Conservation (phyloP, 37 sponge, comb jelly and placozoan species). For the Chondrilla cf. caribensis region DNA sequence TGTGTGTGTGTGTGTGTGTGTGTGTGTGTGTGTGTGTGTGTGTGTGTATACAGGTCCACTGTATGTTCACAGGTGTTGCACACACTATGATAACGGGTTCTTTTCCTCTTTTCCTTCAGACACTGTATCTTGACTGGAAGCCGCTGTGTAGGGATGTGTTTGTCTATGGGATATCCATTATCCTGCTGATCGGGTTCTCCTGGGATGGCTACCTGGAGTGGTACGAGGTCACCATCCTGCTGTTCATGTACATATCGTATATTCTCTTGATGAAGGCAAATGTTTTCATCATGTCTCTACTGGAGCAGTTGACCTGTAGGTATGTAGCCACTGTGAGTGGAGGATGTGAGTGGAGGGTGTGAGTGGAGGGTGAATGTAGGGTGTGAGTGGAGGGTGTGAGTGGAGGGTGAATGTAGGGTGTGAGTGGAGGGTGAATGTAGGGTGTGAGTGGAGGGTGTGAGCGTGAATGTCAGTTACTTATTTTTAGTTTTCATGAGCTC, state of each 20-base stretch:
- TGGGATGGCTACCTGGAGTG: conserved; percentile 73
- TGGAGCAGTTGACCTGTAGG: conserved; percentile 13
- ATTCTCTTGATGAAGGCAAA: conserved; percentile 75
- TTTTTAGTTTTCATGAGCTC: too few species aligned
- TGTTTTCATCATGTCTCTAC: neutral
- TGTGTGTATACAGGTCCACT: conserved; percentile 15
- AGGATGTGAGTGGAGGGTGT: too few species aligned
- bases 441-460: too few species aligned
- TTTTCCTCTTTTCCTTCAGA: too few species aligned
- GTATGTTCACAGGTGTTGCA: conserved; percentile 74
- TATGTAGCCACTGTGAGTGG: neutral
- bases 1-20: neutral
- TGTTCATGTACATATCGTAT: conserved; percentile 63
- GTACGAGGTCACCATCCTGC: conserved; percentile 68
- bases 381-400: too few species aligned
- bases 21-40: too few species aligned
- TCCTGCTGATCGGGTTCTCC: conserved; percentile 60
- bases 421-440: too few species aligned
- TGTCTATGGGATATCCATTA: conserved; percentile 70
- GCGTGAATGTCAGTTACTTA: too few species aligned
- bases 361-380: too few species aligned
- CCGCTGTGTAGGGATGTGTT: conserved; percentile 70
- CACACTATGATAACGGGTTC: too few species aligned
- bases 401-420: too few species aligned
- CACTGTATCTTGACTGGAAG: conserved; percentile 70